Evolutionary conservation across 2,888 invertebrate genomes (phyloP).

Genomic region (Cancer borealis): DNA sequence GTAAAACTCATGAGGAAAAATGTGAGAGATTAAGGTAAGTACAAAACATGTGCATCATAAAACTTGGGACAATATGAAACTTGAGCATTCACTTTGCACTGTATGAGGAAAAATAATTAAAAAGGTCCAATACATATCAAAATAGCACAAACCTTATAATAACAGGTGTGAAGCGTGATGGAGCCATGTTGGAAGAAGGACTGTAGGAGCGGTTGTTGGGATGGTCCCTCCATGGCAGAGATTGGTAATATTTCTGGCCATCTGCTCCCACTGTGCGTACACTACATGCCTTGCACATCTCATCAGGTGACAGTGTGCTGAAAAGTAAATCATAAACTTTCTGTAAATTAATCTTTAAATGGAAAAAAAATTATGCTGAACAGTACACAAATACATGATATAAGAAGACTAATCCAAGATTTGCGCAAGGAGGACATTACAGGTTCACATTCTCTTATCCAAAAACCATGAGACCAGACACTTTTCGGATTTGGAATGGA

Average conservation of each 20-base stretch:
- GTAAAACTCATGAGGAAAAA: no score
- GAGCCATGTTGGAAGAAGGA: conserved; percentile 58
- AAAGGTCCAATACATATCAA: not conserved
- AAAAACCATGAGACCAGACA: no score
- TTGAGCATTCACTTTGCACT: not conserved
- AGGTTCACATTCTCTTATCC: no score
- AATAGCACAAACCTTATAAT: conserved; percentile 58
- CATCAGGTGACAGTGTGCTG: conserved; percentile 63
- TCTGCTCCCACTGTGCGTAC: conserved; percentile 1
- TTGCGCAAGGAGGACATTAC: no score
- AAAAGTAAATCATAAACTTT: not conserved
- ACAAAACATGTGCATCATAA: not conserved
- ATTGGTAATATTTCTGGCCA: conserved; percentile 56
- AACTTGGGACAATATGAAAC: not conserved
- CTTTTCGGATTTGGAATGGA: not conserved
- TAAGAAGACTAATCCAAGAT: no score
- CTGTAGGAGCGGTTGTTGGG: conserved; percentile 52
- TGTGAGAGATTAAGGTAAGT: not conserved
- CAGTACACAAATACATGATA: no score
- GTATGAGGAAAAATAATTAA: not conserved
- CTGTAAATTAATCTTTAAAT: not conserved
- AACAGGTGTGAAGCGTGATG: conserved; percentile 65
- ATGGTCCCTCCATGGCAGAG: conserved; percentile 61
- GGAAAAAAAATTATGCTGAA: not conserved
- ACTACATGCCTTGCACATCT: conserved; percentile 62